Evolutionary conservation across 2,113 vertebrate species (phyloP), one percentile per base, ranked within the genome.

Genomic region (Upupa epops): DNA sequence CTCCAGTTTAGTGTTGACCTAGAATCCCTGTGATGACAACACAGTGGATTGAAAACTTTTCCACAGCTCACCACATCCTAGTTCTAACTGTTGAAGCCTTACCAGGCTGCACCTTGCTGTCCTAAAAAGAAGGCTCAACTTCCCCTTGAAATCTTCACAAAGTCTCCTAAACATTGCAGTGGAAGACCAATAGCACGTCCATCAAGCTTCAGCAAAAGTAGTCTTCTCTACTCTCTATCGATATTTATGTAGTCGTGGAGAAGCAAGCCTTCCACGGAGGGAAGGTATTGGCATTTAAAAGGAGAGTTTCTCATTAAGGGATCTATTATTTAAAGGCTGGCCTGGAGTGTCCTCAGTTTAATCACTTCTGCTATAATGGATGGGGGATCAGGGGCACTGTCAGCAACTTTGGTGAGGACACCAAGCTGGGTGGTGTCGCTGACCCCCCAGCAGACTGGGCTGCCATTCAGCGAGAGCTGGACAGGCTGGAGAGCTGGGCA

Each of bases 61-160:
- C 36, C 36, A 84, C 22, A 76, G 24, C 13, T 80, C 8, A 0
- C 54, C 13, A 17, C n/a, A n/a, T 64, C 17, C 10, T 86, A 45
- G 68, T 88, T 96, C 87, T 52, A 89, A 55, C 26, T 61, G 16
- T 55, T 91, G 32, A 89, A 76, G 78, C 61, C 8, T 34, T 86
- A 83, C 7, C 14, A 86, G 16, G 37, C n/a, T 59, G 6, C 40
- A 11, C 71, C 24, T 26, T 82, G 34, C 65, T 69, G 64, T 25
- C 31, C 24, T 52, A 64, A 74, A 71, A 15, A 11, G 17, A 42
- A 55, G 32, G 11, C 56, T 64, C 7, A 52, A 84, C 55, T 31
- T 66, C 17, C 51, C 25, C 29, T 37, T 73, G 22, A 61, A 85
- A 36, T 63, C 13, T 14, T 61, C 8, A 4, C 54, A 49, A 87